phyloP scores from a whole-genome alignment of 1,140 invertebrate genomes.

The Nephila pilipes region DNA sequence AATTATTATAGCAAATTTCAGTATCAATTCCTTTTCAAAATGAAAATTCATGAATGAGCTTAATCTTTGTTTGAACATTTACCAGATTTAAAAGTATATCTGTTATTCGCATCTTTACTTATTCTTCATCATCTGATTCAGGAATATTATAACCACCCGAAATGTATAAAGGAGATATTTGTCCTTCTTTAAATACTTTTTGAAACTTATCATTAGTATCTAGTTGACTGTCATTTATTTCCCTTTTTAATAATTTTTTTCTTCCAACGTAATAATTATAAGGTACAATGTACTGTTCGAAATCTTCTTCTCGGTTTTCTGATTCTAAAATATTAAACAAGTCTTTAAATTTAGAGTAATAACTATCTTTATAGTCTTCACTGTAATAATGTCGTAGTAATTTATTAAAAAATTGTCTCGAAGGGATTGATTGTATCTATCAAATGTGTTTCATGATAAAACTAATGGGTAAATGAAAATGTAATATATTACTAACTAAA shows the following conservation, averaged over 20 bases:
- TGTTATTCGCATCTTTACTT: background rate
- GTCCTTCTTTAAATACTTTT: too few relatives aligned
- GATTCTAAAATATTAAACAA: too few relatives aligned
- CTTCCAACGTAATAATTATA: background rate
- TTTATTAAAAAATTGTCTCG: too few relatives aligned
- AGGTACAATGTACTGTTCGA: background rate
- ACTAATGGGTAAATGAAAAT: too few relatives aligned
- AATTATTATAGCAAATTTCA: too few relatives aligned
- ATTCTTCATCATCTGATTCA: too few relatives aligned
- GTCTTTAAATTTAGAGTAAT: background rate
- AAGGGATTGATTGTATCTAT: background rate
- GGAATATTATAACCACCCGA: too few relatives aligned
- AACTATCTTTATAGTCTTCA: background rate
- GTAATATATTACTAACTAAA: background rate
- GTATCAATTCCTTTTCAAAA: too few relatives aligned
- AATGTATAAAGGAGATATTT: too few relatives aligned
- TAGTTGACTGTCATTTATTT: background rate
- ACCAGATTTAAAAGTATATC: background rate
- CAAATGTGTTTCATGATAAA: background rate
- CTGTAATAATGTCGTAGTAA: too few relatives aligned
- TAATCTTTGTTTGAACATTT: conserved; percentile 9
- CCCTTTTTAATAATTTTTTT: background rate
- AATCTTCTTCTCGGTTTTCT: too few relatives aligned
- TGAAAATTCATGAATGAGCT: background rate
- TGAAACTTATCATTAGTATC: too few relatives aligned